Evolutionary conservation across 1,140 invertebrate species (phyloP).

Genomic region (Lethocerus indicus): DNA sequence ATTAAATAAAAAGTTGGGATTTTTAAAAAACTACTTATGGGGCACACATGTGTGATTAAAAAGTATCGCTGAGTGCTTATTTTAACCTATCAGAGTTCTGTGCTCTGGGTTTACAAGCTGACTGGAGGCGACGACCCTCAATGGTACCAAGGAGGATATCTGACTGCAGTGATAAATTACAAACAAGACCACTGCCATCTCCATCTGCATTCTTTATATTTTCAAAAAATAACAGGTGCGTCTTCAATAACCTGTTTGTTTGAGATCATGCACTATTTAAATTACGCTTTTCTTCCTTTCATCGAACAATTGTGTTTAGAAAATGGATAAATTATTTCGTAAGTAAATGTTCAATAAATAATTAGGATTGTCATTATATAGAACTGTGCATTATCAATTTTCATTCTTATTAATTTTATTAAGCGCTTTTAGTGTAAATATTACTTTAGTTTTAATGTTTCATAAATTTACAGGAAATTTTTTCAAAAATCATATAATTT

Average conservation of each 20-base stretch:
- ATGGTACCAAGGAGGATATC: no score
- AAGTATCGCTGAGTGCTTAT: no score
- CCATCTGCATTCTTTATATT: constrained; percentile 43
- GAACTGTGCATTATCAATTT: background rate
- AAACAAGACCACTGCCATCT: constrained; percentile 46
- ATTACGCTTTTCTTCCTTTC: constrained; percentile 1
- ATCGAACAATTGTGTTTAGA: background rate
- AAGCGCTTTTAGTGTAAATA: background rate
- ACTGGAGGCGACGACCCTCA: no score
- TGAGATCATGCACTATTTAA: constrained; percentile 1
- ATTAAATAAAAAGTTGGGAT: no score
- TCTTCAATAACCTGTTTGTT: constrained; percentile 4
- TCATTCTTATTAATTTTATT: background rate
- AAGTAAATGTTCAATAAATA: background rate
- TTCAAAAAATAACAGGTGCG: constrained; percentile 28
- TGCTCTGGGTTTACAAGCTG: no score
- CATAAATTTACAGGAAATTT: no score
- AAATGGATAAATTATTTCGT: background rate
- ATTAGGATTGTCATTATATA: background rate
- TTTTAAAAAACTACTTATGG: no score
- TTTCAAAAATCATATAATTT: no score
- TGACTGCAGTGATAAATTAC: constrained; percentile 33
- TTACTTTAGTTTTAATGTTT: no score
- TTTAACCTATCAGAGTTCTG: no score
- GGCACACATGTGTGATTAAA: no score